Evolutionary conservation across 1,140 invertebrate species (phyloP), one percentile per base, ranked within the genome.

Genomic region (Metaphire vulgaris): DNA sequence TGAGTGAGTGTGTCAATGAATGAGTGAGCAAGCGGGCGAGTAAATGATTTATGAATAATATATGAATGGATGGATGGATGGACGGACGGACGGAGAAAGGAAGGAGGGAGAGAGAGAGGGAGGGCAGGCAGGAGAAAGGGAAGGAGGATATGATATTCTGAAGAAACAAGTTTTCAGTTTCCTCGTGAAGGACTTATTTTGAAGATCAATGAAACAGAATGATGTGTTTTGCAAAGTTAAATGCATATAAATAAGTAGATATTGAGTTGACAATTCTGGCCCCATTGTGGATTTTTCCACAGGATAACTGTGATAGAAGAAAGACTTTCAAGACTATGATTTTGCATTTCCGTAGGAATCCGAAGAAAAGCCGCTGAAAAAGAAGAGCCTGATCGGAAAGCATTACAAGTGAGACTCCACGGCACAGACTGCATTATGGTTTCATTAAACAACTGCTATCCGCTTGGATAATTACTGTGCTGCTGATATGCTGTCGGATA

Each of bases 281-380:
- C 15, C n/a, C n/a, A 71, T 32, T 71, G 30, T 21, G 33, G 6
- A 6, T 28, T 31, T 32, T 73, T 21, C 32, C 56, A 15, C 72
- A 77, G n/a, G 69, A 29, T 65, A 1, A 76, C 30, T 69, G 33
- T 28, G 26, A 26, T 75, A 29, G 6, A 26, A 32, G 31, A 65
- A 65, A 65, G 31, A 71, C 21, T 1, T 71, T 29, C 21, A 29
- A 30, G 32, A 76, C 33, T 75, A 2, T 2, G 21, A 21, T 71
- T 76, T 74, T 76, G 29, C 32, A 6, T 30, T 30, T 34, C 16
- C 33, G n/a, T n/a, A 76, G 76, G 76, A 66, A 66, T 56, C 72
- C 14, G 41, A 68, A 28, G 69, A 77, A 33, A 74, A 69, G 28
- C 74, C 74, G 26, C 33, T 65, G 31, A 74, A 77, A 32, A 73